Evolutionary conservation across 1,140 invertebrate species (phyloP).

Genomic region (Heliothis subflexa): DNA sequence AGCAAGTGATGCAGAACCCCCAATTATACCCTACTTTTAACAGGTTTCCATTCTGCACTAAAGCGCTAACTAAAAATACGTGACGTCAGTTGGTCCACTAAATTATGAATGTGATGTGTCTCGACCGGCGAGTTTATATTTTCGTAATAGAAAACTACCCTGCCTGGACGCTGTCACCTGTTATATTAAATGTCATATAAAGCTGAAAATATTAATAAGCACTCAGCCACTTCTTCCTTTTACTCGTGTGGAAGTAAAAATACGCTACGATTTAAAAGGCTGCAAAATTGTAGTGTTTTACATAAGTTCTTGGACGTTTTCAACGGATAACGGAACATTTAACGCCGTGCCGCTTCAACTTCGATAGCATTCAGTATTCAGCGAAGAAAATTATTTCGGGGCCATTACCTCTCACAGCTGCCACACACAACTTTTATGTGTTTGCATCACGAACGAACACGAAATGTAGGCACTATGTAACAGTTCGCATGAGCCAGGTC

Average conservation of each 20-base stretch:
- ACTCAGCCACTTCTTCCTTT: background rate
- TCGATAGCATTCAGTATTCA: slow-evolving; percentile 58
- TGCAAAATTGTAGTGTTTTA: slow-evolving; percentile 45
- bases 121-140: slow-evolving; percentile 15
- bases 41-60: background rate
- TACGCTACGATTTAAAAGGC: slow-evolving; percentile 6
- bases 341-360: slow-evolving; percentile 54
- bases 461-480: slow-evolving; percentile 46
- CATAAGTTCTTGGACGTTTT: slow-evolving; percentile 40
- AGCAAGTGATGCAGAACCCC: too few relatives aligned
- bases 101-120: slow-evolving; percentile 51
- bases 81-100: slow-evolving; percentile 47
- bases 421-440: slow-evolving; percentile 52
- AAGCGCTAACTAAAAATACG: slow-evolving; percentile 12
- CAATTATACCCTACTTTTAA: too few relatives aligned
- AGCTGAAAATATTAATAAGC: slow-evolving; percentile 15
- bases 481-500: slow-evolving; percentile 34
- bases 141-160: slow-evolving; percentile 16
- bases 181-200: slow-evolving; percentile 17
- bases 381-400: slow-evolving; percentile 61
- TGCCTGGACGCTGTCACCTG: slow-evolving; percentile 22
- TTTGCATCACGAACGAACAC: slow-evolving; percentile 47
- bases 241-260: background rate
- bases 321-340: slow-evolving; percentile 59
- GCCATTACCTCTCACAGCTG: slow-evolving; percentile 62